Base-by-base conservation (phyloP, 2,888 invertebrate species). In the Trichogramma evanescens region DNA sequence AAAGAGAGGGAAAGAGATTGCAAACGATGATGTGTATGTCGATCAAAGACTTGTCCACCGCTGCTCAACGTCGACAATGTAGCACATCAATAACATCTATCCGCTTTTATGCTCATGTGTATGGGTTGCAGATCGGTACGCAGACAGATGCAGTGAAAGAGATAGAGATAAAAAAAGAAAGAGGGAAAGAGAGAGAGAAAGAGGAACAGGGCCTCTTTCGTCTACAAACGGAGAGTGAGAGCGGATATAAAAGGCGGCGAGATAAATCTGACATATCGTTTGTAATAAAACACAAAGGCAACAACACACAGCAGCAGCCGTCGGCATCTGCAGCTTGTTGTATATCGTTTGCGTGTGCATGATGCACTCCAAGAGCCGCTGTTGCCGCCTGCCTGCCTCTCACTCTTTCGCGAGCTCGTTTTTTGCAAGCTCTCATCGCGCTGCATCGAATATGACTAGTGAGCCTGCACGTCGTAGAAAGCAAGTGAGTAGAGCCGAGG, bases 261-360 rank as follows among this genome's bases (percentile, higher is more conserved):
- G 71, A 75, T 74, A 75, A 71, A 73, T 69, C 71, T 75, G 76
- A 76, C 74, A 73, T 76, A 76, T 76, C 76, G 75, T 76, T 76
- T 76, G 75, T 75, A 76, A 76, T 76, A 75, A 76, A 76, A 75
- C 74, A 76, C 74, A 76, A 76, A 75, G 72, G 73, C 46, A 48
- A 52, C 40, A 6, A 9, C 26, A 26, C 26, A 26, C 26, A 52
- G 46, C 58, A 48, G 42, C 52, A 10, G 9, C 39, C 72, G 68
- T 71, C 68, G 72, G 72, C 74, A 72, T 72, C 74, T 72, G 70
- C 71, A 58, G 54, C 48, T 42, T 48, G 54, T 55, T 55, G 70
- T 68, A 70, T 69, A 67, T 68, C 67, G 68, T 69, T 69, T 62
- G 60, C 62, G 62, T 60, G 62, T 65, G 62, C 68, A 68, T 71